Base-by-base conservation (phyloP, 2,113 vertebrate species). In the Mugil cephalus region DNA sequence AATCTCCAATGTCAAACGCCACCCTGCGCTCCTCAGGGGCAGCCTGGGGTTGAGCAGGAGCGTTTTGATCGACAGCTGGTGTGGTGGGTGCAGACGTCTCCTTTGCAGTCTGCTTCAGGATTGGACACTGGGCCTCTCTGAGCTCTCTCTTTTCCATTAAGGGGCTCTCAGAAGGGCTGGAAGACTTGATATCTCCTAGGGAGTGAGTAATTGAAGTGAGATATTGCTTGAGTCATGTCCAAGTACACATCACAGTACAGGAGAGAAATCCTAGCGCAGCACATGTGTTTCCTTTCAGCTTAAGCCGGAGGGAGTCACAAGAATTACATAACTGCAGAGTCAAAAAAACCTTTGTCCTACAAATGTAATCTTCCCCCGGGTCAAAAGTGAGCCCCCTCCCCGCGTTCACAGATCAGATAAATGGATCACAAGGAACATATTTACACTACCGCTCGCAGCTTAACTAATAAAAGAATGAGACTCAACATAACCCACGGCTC, bases 151-250 rank as follows among this genome's bases (percentile, higher is more conserved):
- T 97, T 74, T 96, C 96, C 96, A 99, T 98, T 80, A 98, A 87
- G 8, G 96, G 96, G 58, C 96, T 98, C 85, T 98, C 96, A 0
- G 96, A 97, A 6, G 97, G 96, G 83, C 96, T 98, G 36, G 91
- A 87, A 66, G 92, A 94, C 85, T 98, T 98, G 35, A 94, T 91
- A 64, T 98, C 96, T 88, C 95, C 98, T 99, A 79, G 1, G 59
- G 43, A 59, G 53, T 39, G 64, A 58, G 10, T 35, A 66, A 69
- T 21, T 43, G 38, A 7, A 52, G 38, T 65, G 55, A 82, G 43
- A 75, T 13, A 43, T 59, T 39, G 38, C 70, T 64, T 58, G 62
- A 74, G 18, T 69, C 4, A 7, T 30, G 24, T 64, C 58, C 61
- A 83, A 74, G 86, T 69, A 82, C 36, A 47, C 46, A 67, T 30